Evolutionary conservation across 1,140 invertebrate genomes (phyloP), one percentile per base, ranked within the genome.

Genomic region (Camponotus pennsylvanicus): DNA sequence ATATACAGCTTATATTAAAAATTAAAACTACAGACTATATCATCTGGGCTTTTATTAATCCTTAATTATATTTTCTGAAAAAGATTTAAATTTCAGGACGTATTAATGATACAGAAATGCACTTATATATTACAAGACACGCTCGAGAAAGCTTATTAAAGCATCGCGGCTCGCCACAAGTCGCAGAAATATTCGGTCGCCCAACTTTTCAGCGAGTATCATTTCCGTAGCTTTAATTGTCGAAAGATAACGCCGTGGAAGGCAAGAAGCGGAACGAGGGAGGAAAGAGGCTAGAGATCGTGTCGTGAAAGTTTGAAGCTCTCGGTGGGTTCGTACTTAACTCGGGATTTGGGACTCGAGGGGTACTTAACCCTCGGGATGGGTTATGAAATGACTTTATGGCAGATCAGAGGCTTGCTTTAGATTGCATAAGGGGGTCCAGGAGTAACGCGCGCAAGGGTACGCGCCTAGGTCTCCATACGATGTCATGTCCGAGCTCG

Each of bases 301-400:
- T 67, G 86, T 89, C 87, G 87, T 88, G 86, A 83, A 91, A 88
- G 49, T 77, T 64, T 34, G 45, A 59, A 80, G 80, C 61, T 59
- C 73, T 64, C 73, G 67, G 66, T 83, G 88, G 89, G 71, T 90
- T 87, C 69, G 85, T 86, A 88, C 84, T 93, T 93, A 93, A 93
- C 92, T 92, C 91, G 90, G 92, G 93, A 94, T 94, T 94, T 92
- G 92, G 85, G 91, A 93, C 91, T 92, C 83, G 78, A 86, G 91
- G 77, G 92, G 92, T 93, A 92, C 92, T 94, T 94, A 94, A 94
- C 92, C 94, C 93, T 92, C 89, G 91, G 92, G 93, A 93, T 92
- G 92, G 92, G 92, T 94, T 94, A 94, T 94, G 93, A 94, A 95
- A 95, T 95, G 94, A 95, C 94, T 95, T 95, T 95, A 95, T 95